A percentile compares a stretch with the other conserved stretches of the same genome.
These are phyloP conservation scores for Porphyrio hochstetteri DNA, from an alignment of 2,113 vertebrate genomes.

Conservation along the genomic window DNA sequence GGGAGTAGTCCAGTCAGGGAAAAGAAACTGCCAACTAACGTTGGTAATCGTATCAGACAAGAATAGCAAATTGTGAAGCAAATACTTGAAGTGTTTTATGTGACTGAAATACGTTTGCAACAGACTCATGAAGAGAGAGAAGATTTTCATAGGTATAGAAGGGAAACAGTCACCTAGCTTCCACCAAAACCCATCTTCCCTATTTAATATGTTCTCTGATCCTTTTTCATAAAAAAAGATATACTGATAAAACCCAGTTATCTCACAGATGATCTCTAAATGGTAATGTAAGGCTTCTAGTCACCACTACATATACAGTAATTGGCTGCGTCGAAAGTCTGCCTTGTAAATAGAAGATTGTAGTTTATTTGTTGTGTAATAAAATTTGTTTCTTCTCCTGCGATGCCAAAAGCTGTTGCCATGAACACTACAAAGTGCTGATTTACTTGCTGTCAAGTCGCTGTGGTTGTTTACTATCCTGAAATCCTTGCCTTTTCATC, in stretches of 20 bases:
- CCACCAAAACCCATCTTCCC: not conserved
- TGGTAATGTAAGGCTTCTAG: not conserved
- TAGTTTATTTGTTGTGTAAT: constrained; percentile 1
- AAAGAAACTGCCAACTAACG: not conserved
- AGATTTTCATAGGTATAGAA: not conserved
- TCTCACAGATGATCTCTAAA: not conserved
- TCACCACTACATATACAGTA: not conserved
- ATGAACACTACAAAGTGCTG: not conserved
- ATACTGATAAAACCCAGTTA: not conserved
- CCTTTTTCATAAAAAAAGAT: not conserved
- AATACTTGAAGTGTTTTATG: not conserved
- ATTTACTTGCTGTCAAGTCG: not conserved
- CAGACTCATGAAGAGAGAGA: not conserved
- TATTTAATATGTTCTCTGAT: not conserved
- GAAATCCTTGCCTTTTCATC: not conserved
- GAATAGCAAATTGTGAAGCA: not conserved
- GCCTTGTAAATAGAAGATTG: not conserved
- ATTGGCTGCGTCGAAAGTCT: not conserved
- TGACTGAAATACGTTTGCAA: not conserved
- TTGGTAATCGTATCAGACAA: not conserved
- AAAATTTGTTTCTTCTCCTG: not conserved
- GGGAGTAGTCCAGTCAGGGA: not conserved
- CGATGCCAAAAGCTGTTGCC: not conserved
- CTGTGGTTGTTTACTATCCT: not conserved
- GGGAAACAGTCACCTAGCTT: not conserved